Conservation (phyloP, 1,140 invertebrate genomes). For the Mamestra configurata region DNA sequence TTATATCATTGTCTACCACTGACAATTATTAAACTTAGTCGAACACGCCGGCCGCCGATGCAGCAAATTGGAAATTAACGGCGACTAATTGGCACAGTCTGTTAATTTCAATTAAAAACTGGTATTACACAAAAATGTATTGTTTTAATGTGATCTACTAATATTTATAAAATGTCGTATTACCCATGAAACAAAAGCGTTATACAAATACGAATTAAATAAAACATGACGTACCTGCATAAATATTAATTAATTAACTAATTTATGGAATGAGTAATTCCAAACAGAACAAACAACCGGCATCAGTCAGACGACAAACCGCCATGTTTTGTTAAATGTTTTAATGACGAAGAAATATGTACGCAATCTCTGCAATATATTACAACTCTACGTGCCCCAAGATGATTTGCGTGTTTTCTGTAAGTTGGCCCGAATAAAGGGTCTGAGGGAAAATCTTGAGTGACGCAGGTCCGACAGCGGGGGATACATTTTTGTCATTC, state of each 20-base stretch:
- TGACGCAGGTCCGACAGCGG: constrained; percentile 65
- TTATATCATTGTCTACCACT: constrained; percentile 51
- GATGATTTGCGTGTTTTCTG: constrained; percentile 61
- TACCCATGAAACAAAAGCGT: not conserved
- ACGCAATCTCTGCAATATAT: constrained; percentile 48
- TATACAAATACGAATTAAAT: not conserved
- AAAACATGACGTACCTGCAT: not conserved
- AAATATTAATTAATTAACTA: not conserved
- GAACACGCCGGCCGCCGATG: not conserved
- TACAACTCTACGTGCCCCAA: constrained; percentile 43
- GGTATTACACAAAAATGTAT: not conserved
- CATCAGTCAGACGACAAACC: constrained; percentile 16
- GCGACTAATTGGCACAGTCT: no score
- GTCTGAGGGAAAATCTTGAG: constrained; percentile 57
- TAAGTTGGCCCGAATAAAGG: constrained; percentile 57
- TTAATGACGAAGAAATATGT: constrained; percentile 48
- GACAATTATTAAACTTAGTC: constrained; percentile 47
- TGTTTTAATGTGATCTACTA: not conserved
- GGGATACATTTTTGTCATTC: constrained; percentile 68
- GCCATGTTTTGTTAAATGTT: constrained; percentile 22
- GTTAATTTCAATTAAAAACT: not conserved
- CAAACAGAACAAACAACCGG: not conserved
- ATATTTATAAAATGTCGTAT: fast-evolving
- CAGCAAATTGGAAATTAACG: constrained; percentile 13
- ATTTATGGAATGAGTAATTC: not conserved